Conservation (phyloP, 2,113 vertebrate species). For the Cephalopterus ornatus region DNA sequence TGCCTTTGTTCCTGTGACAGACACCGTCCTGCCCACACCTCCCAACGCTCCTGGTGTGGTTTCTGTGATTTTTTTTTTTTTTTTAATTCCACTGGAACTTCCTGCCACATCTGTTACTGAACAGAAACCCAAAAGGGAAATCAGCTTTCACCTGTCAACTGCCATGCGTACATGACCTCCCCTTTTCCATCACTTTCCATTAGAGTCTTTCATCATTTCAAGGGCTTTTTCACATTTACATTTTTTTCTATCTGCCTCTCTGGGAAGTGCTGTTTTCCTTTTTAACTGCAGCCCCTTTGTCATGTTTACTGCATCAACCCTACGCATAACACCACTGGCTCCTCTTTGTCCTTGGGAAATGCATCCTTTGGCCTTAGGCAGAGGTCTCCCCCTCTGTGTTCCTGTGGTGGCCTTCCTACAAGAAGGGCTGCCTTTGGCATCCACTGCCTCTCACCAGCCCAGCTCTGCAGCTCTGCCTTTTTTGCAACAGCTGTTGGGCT, state of each 20-base stretch:
- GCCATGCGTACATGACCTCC: fast-evolving
- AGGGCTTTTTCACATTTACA: background rate
- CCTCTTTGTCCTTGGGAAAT: background rate
- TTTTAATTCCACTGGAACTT: background rate
- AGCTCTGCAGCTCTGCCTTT: background rate
- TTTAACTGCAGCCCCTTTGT: background rate
- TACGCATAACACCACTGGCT: fast-evolving
- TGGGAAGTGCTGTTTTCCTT: background rate
- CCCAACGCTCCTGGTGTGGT: background rate
- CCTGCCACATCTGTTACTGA: background rate
- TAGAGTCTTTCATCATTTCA: background rate
- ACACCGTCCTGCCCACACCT: background rate
- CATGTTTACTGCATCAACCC: background rate
- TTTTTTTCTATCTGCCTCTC: background rate
- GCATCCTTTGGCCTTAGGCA: background rate
- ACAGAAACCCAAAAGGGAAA: background rate
- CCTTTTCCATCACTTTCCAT: background rate
- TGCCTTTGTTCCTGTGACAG: constrained; percentile 12
- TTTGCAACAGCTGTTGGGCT: background rate
- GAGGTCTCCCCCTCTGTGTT: background rate
- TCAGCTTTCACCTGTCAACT: background rate
- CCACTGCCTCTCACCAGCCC: background rate
- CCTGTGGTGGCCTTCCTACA: background rate
- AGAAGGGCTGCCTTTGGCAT: background rate
- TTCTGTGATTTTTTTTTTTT: background rate